A percentile compares a stretch with the other conserved stretches of the same genome.
Conservation (phyloP, 1,140 invertebrate genomes). For the Bombus turneri region DNA sequence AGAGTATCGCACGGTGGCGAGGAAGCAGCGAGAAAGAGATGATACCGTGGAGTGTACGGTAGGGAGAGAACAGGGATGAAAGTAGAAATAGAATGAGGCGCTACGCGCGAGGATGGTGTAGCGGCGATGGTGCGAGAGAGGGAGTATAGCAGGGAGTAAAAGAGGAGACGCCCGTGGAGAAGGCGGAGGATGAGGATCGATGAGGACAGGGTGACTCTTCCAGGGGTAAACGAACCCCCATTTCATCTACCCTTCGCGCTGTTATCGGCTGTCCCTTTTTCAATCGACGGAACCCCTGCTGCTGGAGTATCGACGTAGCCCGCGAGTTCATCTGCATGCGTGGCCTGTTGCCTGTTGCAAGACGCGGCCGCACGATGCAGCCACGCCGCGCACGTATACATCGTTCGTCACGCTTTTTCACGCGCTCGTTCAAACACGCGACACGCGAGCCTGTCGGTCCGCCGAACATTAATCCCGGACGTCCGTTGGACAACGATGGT, state of each 20-base stretch:
- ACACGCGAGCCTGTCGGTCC: constrained; percentile 19
- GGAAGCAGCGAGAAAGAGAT: background rate
- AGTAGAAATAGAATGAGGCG: constrained; percentile 55
- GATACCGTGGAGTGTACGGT: background rate
- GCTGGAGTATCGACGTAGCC: constrained; percentile 52
- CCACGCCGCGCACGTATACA: background rate
- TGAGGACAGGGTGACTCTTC: constrained; percentile 73
- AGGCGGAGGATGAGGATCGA: constrained; percentile 72
- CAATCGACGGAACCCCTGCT: constrained; percentile 65
- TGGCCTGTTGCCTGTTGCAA: constrained; percentile 46
- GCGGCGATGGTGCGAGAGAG: constrained; percentile 39
- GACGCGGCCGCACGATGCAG: background rate
- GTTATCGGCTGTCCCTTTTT: constrained; percentile 77
- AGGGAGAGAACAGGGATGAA: background rate
- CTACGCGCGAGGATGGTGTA: constrained; percentile 32
- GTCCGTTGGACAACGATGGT: background rate
- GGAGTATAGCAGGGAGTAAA: constrained; percentile 48
- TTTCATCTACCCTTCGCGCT: constrained; percentile 68
- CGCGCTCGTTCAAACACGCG: constrained; percentile 9
- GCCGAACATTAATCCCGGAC: constrained; percentile 14
- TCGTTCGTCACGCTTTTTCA: constrained; percentile 28
- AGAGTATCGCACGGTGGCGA: background rate
- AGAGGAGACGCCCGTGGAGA: constrained; percentile 56
- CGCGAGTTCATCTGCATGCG: constrained; percentile 51
- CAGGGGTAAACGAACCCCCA: constrained; percentile 74